Evolutionary conservation across 2,888 invertebrate species (phyloP), one percentile per base, ranked within the genome.

Genomic region (Hydriomena furcata): DNA sequence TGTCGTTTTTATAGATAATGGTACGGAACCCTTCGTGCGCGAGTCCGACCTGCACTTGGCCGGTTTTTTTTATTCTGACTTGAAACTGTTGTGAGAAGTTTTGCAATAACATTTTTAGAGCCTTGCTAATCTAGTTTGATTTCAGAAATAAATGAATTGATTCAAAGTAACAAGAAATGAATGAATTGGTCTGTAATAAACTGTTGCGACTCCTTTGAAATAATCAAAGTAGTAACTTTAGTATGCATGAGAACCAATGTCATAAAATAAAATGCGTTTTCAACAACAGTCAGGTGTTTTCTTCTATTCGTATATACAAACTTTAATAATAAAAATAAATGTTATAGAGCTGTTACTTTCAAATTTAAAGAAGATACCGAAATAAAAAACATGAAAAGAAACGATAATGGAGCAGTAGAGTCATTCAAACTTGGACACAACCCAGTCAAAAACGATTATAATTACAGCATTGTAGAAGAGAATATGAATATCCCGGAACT

Each of bases 71-170:
- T n/a, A n/a, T n/a, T n/a, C n/a, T n/a, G n/a, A n/a, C n/a, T n/a
- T n/a, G n/a, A n/a, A n/a, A n/a, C n/a, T 27, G 49, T 20, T 73
- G 71, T 81, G 79, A 70, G 77, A 79, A 76, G 47, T 69, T 67
- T 68, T 36, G 71, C 66, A 52, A 66, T 77, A 68, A 72, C 52
- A 57, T 48, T 66, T 58, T 65, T 55, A 55, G 51, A 28, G 59
- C 52, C 58, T 66, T 64, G 65, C 58, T 52, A 28, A 48, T 51
- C 68, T 27, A 51, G 73, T 73, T 69, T 55, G 25, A 55, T 58
- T 63, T 52, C 8, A 11, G 23, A 11, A 43, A 45, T 51, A 27
- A 10, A 51, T 45, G 35, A 20, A 41, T 46, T 41, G 41, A 43
- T 54, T 17, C 35, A 43, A 32, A 45, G 17, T 30, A 21, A 10